These are phyloP conservation scores for Mormoops blainvillei DNA, from an alignment of 2,113 vertebrate genomes.

Conservation along the genomic window DNA sequence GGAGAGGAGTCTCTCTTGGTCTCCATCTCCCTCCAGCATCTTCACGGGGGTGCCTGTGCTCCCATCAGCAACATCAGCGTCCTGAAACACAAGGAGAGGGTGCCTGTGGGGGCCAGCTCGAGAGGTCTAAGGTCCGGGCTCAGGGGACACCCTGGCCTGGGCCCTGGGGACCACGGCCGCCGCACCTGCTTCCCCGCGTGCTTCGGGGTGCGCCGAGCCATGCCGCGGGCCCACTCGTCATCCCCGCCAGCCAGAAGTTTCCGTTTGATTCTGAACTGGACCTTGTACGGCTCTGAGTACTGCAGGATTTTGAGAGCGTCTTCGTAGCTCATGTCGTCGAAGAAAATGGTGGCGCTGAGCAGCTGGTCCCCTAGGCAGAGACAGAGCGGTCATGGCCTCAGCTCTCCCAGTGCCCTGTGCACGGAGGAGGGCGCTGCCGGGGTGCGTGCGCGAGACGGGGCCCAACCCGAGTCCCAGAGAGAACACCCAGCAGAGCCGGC, in stretches of 20 bases:
- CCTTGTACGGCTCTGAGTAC: constrained; percentile 91
- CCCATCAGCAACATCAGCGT: not conserved
- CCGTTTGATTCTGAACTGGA: constrained; percentile 92
- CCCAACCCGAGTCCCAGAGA: fast-evolving
- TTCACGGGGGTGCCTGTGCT: constrained; percentile 60
- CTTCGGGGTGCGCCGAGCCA: fast-evolving
- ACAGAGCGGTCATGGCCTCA: not conserved
- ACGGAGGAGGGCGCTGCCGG: fast-evolving
- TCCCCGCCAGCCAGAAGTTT: constrained; percentile 76
- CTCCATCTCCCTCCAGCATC: constrained; percentile 69
- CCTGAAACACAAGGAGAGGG: not conserved
- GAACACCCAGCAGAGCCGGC: fast-evolving
- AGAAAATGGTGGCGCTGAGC: constrained; percentile 95
- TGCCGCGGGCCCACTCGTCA: not conserved
- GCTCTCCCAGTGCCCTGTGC: fast-evolving
- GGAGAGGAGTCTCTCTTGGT: constrained; percentile 74
- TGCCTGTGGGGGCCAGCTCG: fast-evolving
- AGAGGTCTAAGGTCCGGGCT: fast-evolving
- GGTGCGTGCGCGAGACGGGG: fast-evolving
- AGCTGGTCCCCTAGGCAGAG: constrained; percentile 90
- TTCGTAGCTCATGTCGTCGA: constrained; percentile 93
- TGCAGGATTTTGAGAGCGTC: constrained; percentile 96
- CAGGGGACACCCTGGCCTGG: not conserved
- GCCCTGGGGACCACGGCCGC: fast-evolving
- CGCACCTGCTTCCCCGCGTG: constrained; percentile 20